These are phyloP conservation scores for Sebastes steindachneri DNA, from an alignment of 2,797 vertebrate species.

Conservation along the genomic window DNA sequence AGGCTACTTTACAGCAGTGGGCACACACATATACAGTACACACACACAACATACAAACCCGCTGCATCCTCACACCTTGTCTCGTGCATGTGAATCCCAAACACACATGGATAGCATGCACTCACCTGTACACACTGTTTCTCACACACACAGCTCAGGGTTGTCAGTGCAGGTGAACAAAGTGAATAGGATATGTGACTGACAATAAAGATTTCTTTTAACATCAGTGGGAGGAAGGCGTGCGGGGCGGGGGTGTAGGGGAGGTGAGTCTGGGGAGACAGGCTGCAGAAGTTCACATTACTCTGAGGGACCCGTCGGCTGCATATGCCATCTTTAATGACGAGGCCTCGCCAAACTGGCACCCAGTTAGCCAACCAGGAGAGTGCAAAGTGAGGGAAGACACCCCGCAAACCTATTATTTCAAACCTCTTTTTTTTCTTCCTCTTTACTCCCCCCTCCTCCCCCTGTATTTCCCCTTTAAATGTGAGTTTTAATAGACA, in stretches of 20 bases:
- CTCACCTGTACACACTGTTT: conserved; percentile 58
- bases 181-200: conserved; percentile 97
- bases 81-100: conserved; percentile 37
- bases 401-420: conserved; percentile 77
- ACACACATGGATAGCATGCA: conserved; percentile 25
- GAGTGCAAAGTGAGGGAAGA: conserved; percentile 48
- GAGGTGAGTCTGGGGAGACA: conserved; percentile 89
- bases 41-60: conserved; percentile 59
- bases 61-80: conserved; percentile 45
- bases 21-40: conserved; percentile 23
- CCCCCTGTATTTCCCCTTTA: conserved; percentile 55
- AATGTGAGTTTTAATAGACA: conserved; percentile 79
- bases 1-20: conserved; percentile 68
- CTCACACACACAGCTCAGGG: conserved; percentile 78
- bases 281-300: conserved; percentile 88
- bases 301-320: conserved; percentile 84
- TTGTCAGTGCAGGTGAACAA: conserved; percentile 97
- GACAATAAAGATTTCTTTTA: conserved; percentile 99
- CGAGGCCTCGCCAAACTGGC: conserved; percentile 65
- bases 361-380: conserved; percentile 65
- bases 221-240: conserved; percentile 90
- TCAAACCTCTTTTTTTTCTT: conserved; percentile 55
- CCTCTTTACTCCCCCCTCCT: neutral
- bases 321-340: conserved; percentile 87
- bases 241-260: conserved; percentile 75